Percentiles rank a stretch among this genome's conserved stretches.
Evolutionary conservation across 2,797 vertebrate species (phyloP).

Genomic region (Moxostoma hubbsi): DNA sequence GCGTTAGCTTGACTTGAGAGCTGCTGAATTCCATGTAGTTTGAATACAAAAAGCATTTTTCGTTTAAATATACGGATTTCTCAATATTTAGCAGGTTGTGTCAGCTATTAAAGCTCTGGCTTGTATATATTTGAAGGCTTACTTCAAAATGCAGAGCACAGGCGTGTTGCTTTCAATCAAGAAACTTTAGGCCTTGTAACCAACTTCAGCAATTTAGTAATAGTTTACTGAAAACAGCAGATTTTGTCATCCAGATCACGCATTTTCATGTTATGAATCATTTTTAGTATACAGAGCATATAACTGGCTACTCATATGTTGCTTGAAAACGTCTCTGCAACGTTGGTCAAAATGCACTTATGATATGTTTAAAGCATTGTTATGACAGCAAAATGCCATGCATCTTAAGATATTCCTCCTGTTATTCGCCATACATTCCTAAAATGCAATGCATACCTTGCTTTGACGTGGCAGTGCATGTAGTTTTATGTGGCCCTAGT

Average conservation of each 20-base stretch:
- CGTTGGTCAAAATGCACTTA: no score
- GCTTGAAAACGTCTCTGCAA: not conserved
- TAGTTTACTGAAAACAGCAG: not conserved
- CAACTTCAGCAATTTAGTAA: not conserved
- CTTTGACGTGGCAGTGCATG: slow-evolving; percentile 53
- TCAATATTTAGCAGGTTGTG: not conserved
- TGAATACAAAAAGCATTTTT: not conserved
- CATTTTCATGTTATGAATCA: not conserved
- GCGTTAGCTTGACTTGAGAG: slow-evolving; percentile 2
- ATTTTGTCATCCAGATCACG: not conserved
- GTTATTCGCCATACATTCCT: not conserved
- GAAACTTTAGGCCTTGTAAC: slow-evolving; percentile 10
- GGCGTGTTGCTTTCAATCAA: not conserved
- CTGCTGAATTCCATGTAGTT: not conserved
- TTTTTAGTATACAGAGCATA: no score
- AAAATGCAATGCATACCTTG: slow-evolving; percentile 5
- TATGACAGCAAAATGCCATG: no score
- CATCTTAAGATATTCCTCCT: not conserved
- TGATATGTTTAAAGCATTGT: not conserved
- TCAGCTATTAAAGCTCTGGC: no score
- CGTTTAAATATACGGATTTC: not conserved
- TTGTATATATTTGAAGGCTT: not conserved
- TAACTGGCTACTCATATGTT: not conserved
- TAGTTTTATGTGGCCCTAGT: not conserved
- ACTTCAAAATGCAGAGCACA: not conserved